Conservation (phyloP, 1,140 invertebrate species). For the Nebria ingens region DNA sequence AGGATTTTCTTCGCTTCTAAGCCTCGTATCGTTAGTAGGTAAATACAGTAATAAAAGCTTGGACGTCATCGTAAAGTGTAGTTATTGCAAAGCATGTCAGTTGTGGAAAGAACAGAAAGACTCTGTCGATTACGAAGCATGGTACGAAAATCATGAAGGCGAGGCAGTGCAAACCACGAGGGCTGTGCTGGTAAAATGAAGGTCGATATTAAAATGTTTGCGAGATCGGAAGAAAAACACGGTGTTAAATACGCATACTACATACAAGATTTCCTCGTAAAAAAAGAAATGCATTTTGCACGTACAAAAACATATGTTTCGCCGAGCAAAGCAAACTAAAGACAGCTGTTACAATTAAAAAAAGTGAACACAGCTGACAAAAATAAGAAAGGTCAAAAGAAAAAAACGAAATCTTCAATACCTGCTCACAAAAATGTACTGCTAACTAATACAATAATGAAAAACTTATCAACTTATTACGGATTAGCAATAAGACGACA, state of each 20-base stretch:
- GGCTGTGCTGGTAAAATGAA: neutral
- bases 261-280: conserved; percentile 22
- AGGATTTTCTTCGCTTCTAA: too few relatives aligned
- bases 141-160: too few relatives aligned
- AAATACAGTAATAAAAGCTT: too few relatives aligned
- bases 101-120: too few relatives aligned
- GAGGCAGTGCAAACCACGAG: neutral
- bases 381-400: conserved; percentile 13
- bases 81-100: too few relatives aligned
- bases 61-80: too few relatives aligned
- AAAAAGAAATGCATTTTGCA: conserved; percentile 16
- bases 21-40: too few relatives aligned
- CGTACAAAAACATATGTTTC: conserved; percentile 17
- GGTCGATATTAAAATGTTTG: neutral
- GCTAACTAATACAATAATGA: conserved; percentile 20
- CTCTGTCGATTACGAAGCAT: too few relatives aligned
- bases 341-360: conserved; percentile 23
- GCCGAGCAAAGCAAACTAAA: conserved; percentile 23
- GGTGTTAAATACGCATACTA: conserved; percentile 20
- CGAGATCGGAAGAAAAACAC: neutral
- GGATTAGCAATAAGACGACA: conserved; percentile 24
- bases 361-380: conserved; percentile 20
- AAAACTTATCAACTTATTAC: conserved; percentile 22
- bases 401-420: conserved; percentile 14
- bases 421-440: conserved; percentile 16